Conservation (phyloP, 2,797 vertebrate genomes). For the Thamnophis elegans region DNA sequence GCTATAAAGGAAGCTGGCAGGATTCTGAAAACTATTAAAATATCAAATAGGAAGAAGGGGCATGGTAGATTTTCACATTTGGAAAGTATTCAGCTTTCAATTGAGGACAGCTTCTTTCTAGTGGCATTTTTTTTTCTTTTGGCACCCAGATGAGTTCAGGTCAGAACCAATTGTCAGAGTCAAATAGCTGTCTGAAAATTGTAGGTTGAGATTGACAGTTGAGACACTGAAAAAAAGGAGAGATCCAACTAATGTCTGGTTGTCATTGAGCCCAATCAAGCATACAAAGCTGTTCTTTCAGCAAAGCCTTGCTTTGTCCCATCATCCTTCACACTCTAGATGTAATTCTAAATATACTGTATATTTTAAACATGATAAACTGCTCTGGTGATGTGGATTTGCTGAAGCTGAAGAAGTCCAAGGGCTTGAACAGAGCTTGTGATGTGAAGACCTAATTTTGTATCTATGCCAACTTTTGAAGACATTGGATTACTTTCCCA, state of each 20-base stretch:
- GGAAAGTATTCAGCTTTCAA: conserved; percentile 19
- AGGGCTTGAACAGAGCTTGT: background rate
- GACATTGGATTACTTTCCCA: background rate
- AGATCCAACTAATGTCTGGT: background rate
- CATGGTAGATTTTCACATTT: background rate
- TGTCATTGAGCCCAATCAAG: conserved; percentile 8
- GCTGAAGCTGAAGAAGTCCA: background rate
- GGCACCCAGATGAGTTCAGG: background rate
- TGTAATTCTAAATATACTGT: background rate
- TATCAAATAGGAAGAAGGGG: conserved; percentile 13
- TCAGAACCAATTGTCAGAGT: background rate
- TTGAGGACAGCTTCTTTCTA: conserved; percentile 11
- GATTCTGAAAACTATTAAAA: conserved; percentile 28
- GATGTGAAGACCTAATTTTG: background rate
- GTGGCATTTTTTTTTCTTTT: background rate
- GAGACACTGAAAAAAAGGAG: background rate
- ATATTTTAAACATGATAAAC: background rate
- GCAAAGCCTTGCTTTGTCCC: background rate
- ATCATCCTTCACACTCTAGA: background rate
- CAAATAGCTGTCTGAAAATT: conserved; percentile 18
- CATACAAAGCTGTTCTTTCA: background rate
- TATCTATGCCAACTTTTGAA: background rate
- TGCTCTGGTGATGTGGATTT: background rate
- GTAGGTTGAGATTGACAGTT: conserved; percentile 9
- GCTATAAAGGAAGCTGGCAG: background rate